Evolutionary conservation across 2,888 invertebrate genomes (phyloP).

Genomic region (Dendrolimus pini): DNA sequence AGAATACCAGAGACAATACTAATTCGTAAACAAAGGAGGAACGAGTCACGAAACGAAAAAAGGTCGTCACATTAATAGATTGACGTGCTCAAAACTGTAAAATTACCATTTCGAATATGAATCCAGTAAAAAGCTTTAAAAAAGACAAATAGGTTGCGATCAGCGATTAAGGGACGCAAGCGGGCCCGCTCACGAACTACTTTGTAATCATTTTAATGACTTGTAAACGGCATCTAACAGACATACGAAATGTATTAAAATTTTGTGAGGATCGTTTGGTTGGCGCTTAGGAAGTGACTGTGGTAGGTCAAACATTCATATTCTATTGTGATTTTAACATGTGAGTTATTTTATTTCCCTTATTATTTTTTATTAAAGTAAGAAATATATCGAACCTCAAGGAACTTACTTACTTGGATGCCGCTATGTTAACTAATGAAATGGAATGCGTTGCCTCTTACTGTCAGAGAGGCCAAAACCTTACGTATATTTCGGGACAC

Average conservation of each 20-base stretch:
- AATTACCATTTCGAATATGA: slow-evolving; percentile 63
- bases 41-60: slow-evolving; percentile 60
- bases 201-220: slow-evolving; percentile 45
- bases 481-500: too few relatives aligned
- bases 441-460: too few relatives aligned
- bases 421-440: too few relatives aligned
- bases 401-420: too few relatives aligned
- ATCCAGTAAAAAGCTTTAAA: slow-evolving; percentile 38
- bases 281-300: too few relatives aligned
- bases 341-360: too few relatives aligned
- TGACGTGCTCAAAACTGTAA: slow-evolving; percentile 74
- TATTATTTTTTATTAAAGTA: too few relatives aligned
- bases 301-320: too few relatives aligned
- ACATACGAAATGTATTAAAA: slow-evolving; percentile 4
- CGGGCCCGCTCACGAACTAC: slow-evolving; percentile 41
- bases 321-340: too few relatives aligned
- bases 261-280: too few relatives aligned
- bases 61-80: slow-evolving; percentile 62
- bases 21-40: slow-evolving; percentile 33
- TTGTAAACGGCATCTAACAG: slow-evolving; percentile 30
- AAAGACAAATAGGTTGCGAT: slow-evolving; percentile 29
- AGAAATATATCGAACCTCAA: too few relatives aligned
- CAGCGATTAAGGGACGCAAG: slow-evolving; percentile 40
- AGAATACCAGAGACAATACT: slow-evolving; percentile 29
- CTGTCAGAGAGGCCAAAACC: too few relatives aligned